Base-by-base conservation (phyloP, 2,113 vertebrate genomes). In the Rana temporaria region DNA sequence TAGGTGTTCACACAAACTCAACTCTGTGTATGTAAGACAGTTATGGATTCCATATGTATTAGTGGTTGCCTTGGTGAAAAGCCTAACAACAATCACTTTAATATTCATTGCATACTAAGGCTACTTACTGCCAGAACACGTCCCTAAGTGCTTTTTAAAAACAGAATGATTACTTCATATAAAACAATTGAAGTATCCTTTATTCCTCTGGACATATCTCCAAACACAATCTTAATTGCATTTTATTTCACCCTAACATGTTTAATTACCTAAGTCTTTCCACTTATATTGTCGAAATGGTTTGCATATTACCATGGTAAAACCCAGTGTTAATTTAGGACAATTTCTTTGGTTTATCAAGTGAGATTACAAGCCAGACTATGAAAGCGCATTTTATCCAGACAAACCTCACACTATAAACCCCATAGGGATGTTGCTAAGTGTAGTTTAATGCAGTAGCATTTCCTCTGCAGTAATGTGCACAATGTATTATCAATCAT, bases 401-500 rank as follows among this genome's bases (percentile, higher is more conserved):
- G 72, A 60, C 72, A 75, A 75, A 60, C 72, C 72, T 62, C 18
- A 75, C 72, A 62, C 72, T 60, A 62, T 42, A 75, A 75, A 75
- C 60, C 32, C 56, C 56, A 22, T 7, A 71, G 72, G 72, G 72
- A 57, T 60, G 32, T 7, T 60, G 30, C 72, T 60, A 60, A 75
- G 72, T 75, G 56, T 22, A 74, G 56, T 38, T 42, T 60, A 75
- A 75, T 65, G 62, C 59, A 64, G 74, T 77, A 65, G 75, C 22
- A 78, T 78, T 78, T 78, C 38, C 75, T 78, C 60, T 30, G 22
- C 38, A 65, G 42, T 78, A 55, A 78, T 65, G 75, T 78, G 59
- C n/a, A 8, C 38, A 52, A 48, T 52, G 19, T 69, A 48, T 22
- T n/a, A 52, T 65, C 63, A 65, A 30, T 65, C 8, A 32, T 42